Evolutionary conservation across 2,797 vertebrate genomes (phyloP).

Genomic region (Yasuhikotakia modesta): DNA sequence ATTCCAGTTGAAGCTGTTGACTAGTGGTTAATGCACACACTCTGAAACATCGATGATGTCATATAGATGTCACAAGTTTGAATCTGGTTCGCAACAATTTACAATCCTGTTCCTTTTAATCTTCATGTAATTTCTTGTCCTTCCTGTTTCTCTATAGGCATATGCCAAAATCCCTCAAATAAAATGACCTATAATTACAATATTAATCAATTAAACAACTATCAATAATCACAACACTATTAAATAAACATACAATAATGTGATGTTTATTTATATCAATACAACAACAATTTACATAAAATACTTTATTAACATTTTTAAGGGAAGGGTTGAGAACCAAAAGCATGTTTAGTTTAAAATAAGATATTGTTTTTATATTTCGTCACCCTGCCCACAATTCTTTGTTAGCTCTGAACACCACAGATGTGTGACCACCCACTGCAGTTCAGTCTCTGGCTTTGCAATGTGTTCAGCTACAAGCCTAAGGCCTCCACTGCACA

Average conservation of each 20-base stretch:
- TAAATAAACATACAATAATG: no score
- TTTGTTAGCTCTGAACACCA: background rate
- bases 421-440: conserved; percentile 47
- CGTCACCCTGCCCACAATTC: background rate
- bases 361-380: background rate
- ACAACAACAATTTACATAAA: no score
- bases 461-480: conserved; percentile 35
- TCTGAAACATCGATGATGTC: background rate
- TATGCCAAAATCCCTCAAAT: background rate
- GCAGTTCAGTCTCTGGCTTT: conserved; percentile 40
- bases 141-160: background rate
- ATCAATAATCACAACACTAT: no score
- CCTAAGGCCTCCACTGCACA: conserved; percentile 46
- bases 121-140: background rate
- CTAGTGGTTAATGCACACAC: background rate
- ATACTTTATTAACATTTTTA: no score
- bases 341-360: conserved; percentile 1
- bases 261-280: no score
- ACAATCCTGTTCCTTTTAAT: background rate
- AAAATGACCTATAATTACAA: background rate
- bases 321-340: no score
- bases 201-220: no score
- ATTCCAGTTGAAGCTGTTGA: background rate
- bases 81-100: background rate
- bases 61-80: background rate